Conservation (phyloP, 1,140 invertebrate species). For the Drosophila melanogaster region Release_6_plus_ISO1_MT NT_037436.4:4971001-4971500, state of each 20-base stretch:
- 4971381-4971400: conserved; percentile 36
- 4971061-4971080: conserved; percentile 1
- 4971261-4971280: conserved; percentile 8
- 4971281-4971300: conserved; percentile 22
- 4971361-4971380: conserved; percentile 52
- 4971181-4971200: too few relatives aligned
- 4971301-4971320: neutral
- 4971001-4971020: neutral
- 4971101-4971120: neutral
- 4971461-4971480: conserved; percentile 40
- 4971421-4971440: conserved; percentile 32
- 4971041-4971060: conserved; percentile 23
- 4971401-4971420: conserved; percentile 29
- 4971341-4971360: conserved; percentile 42
- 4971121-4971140: too few relatives aligned
- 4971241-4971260: conserved; percentile 7
- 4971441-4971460: conserved; percentile 26
- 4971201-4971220: too few relatives aligned
- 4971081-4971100: neutral
- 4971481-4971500: conserved; percentile 34
- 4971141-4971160: too few relatives aligned
- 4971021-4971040: conserved; percentile 6
- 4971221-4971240: neutral
- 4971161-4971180: too few relatives aligned
- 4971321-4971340: neutral